Percentiles rank a stretch among this genome's conserved stretches.
Evolutionary conservation across 1,140 invertebrate species (phyloP).

Genomic region (Hyposmocoma kahamanoa): DNA sequence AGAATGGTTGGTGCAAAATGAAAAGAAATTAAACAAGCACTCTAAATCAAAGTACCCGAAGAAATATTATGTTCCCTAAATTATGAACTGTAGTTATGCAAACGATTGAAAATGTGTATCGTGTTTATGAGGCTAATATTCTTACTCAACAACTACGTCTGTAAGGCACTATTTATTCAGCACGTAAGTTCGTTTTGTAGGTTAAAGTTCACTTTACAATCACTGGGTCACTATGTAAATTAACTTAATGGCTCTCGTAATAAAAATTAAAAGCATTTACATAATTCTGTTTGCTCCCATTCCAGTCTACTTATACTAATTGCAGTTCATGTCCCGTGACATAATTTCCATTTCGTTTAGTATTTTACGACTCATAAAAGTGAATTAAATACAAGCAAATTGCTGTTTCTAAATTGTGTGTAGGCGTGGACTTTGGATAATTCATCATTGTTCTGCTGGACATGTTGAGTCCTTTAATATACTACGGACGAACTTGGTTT

Average conservation of each 20-base stretch:
- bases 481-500: too few species aligned
- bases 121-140: neutral
- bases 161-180: conserved; percentile 22
- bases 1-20: conserved; percentile 35
- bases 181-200: neutral
- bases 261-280: conserved; percentile 3
- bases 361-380: conserved; percentile 42
- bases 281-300: conserved; percentile 34
- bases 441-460: too few species aligned
- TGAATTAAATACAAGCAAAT: conserved; percentile 34
- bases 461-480: too few species aligned
- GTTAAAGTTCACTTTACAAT: neutral
- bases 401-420: too few species aligned
- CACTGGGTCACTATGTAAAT: neutral
- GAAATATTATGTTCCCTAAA: conserved; percentile 16
- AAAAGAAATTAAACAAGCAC: conserved; percentile 22
- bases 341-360: conserved; percentile 43
- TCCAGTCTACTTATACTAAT: conserved; percentile 40
- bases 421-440: too few species aligned
- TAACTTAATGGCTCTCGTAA: neutral
- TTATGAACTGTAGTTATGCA: neutral
- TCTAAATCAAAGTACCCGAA: conserved; percentile 26
- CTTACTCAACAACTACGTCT: neutral
- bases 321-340: conserved; percentile 31
- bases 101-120: too few species aligned